Evolutionary conservation across 2,888 invertebrate species (phyloP).

Genomic region (Drosophila bunnanda): DNA sequence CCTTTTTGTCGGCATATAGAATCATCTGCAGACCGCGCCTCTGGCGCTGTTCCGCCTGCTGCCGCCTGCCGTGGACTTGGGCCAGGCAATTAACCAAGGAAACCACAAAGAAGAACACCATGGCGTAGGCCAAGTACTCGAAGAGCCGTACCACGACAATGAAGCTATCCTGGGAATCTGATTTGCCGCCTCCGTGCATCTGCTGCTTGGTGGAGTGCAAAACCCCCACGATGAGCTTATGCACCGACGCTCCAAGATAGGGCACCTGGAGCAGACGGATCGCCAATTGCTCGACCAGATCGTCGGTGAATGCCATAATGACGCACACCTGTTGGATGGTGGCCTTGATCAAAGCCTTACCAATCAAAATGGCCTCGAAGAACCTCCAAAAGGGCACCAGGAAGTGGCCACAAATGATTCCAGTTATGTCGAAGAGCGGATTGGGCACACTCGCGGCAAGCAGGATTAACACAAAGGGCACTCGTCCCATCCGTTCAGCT

Average conservation of each 20-base stretch:
- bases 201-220: slow-evolving; percentile 94
- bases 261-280: slow-evolving; percentile 88
- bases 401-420: slow-evolving; percentile 99
- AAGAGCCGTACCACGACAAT: slow-evolving; percentile 87
- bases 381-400: slow-evolving; percentile 99
- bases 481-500: slow-evolving; percentile 94
- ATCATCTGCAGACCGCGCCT: slow-evolving; percentile 12
- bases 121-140: slow-evolving; percentile 94
- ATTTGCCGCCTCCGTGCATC: slow-evolving; percentile 86
- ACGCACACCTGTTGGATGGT: slow-evolving; percentile 98
- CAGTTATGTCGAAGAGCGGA: slow-evolving; percentile 99
- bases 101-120: slow-evolving; percentile 97
- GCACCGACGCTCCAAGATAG: slow-evolving; percentile 91
- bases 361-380: slow-evolving; percentile 98
- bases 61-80: slow-evolving; percentile 92
- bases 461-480: slow-evolving; percentile 97
- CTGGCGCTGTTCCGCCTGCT: slow-evolving; percentile 83
- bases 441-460: slow-evolving; percentile 98
- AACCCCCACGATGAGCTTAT: slow-evolving; percentile 93
- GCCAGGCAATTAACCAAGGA: slow-evolving; percentile 98
- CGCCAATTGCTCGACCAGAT: slow-evolving; percentile 91
- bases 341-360: slow-evolving; percentile 98
- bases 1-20: background rate
- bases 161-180: slow-evolving; percentile 84
- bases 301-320: slow-evolving; percentile 97